Percentiles rank a stretch among this genome's conserved stretches.
Evolutionary conservation across 2,797 vertebrate species (phyloP).

Genomic region (Lepus oiostolus): DNA sequence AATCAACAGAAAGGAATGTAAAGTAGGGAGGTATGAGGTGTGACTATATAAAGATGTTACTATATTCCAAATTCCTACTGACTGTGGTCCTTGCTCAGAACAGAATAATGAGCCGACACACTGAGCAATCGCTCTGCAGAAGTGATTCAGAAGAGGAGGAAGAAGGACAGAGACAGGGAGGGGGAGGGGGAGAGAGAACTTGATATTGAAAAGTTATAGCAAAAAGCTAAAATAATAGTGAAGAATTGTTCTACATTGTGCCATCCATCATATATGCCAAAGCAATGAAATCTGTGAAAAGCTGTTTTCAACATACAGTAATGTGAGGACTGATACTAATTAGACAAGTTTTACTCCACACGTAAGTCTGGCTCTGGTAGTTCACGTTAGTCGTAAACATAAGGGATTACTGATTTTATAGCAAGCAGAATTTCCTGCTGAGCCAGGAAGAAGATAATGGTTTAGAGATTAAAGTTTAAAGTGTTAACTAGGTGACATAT

Average conservation of each 20-base stretch:
- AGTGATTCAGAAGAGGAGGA: constrained; percentile 4
- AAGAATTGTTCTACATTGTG: constrained; percentile 39
- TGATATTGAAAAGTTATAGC: not conserved
- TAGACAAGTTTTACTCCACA: constrained; percentile 70
- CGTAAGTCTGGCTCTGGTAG: constrained; percentile 18
- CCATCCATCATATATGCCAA: constrained; percentile 14
- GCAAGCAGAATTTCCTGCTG: constrained; percentile 71
- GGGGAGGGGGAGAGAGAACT: not conserved
- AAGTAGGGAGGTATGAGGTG: not conserved
- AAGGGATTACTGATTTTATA: constrained; percentile 68
- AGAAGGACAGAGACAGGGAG: not conserved
- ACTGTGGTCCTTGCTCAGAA: not conserved
- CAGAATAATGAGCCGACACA: not conserved
- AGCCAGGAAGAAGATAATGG: constrained; percentile 61
- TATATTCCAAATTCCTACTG: not conserved
- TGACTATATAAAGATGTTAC: constrained; percentile 30
- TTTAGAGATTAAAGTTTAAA: constrained; percentile 70
- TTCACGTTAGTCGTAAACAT: constrained; percentile 65
- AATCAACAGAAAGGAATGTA: not conserved
- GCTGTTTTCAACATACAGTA: constrained; percentile 18
- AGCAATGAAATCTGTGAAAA: constrained; percentile 50
- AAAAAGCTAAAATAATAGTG: constrained; percentile 46
- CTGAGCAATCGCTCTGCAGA: not conserved
- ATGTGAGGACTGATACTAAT: constrained; percentile 64
- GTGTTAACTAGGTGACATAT: constrained; percentile 4